These are phyloP conservation scores for Lochmaea capreae DNA, from an alignment of 2,888 invertebrate species.

Conservation along the genomic window DNA sequence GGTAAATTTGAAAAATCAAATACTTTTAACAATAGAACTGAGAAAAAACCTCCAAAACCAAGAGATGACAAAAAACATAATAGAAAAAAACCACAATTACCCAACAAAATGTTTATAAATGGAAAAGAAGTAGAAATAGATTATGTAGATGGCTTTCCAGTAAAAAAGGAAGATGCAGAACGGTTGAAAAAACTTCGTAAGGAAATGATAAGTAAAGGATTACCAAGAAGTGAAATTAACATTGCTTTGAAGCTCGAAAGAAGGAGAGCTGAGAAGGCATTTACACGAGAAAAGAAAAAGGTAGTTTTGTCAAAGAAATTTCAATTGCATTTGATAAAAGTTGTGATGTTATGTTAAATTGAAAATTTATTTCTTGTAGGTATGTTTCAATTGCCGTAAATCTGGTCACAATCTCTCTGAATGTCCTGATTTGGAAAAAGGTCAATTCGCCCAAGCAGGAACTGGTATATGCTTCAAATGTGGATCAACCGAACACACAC, in stretches of 20 bases:
- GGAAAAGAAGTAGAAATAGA: constrained; percentile 73
- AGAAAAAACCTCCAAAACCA: constrained; percentile 33
- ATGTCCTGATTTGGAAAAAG: constrained; percentile 77
- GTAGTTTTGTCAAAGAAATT: constrained; percentile 64
- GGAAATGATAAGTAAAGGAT: constrained; percentile 74
- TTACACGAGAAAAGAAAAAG: constrained; percentile 75
- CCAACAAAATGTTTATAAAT: constrained; percentile 71
- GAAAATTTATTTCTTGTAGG: constrained; percentile 61
- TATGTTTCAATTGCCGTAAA: constrained; percentile 84
- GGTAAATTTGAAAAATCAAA: constrained; percentile 32
- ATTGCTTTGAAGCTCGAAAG: constrained; percentile 77
- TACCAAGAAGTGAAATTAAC: constrained; percentile 76
- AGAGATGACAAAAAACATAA: constrained; percentile 57
- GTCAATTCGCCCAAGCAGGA: constrained; percentile 62
- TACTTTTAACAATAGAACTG: constrained; percentile 28
- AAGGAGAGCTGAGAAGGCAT: constrained; percentile 77
- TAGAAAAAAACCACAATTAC: constrained; percentile 54
- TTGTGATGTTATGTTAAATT: too few relatives aligned
- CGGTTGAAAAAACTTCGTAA: constrained; percentile 72
- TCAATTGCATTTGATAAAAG: too few relatives aligned
- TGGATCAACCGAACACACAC: constrained; percentile 88
- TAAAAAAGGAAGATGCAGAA: constrained; percentile 78
- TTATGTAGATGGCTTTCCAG: constrained; percentile 78
- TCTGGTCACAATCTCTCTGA: constrained; percentile 84
- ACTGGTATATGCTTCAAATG: constrained; percentile 89